Conservation (phyloP, 2,113 vertebrate species). For the Saccopteryx leptura region DNA sequence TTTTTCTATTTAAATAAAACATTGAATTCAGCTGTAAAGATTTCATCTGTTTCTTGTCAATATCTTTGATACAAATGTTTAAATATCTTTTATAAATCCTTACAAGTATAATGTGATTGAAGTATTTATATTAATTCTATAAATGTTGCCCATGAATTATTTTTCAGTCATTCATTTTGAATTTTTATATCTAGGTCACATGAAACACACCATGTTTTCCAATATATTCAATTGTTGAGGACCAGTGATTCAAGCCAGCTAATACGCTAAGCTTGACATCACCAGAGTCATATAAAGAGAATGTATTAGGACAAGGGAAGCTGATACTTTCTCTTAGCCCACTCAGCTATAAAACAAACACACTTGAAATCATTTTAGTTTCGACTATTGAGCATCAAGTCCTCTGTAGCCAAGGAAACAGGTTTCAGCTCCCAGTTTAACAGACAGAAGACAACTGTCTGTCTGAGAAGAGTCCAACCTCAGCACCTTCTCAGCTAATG, state of each 20-base stretch:
- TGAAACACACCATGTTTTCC: slow-evolving; percentile 6
- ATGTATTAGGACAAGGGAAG: slow-evolving; percentile 51
- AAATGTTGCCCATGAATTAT: slow-evolving; percentile 19
- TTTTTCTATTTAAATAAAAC: neutral
- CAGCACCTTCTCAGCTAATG: neutral
- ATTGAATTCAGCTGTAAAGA: neutral
- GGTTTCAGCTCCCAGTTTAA: slow-evolving; percentile 48
- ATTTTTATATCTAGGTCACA: slow-evolving; percentile 21
- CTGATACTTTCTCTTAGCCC: slow-evolving; percentile 51
- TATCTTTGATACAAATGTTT: slow-evolving; percentile 5
- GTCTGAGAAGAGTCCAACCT: neutral
- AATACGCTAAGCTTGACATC: slow-evolving; percentile 57
- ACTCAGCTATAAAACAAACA: slow-evolving; percentile 71
- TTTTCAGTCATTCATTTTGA: slow-evolving; percentile 24
- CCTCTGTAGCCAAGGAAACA: slow-evolving; percentile 69
- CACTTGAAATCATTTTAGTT: slow-evolving; percentile 60
- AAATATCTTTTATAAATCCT: neutral
- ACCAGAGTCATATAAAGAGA: slow-evolving; percentile 60
- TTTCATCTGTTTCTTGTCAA: neutral
- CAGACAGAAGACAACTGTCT: slow-evolving; percentile 51
- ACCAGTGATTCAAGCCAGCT: neutral
- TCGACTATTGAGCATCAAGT: slow-evolving; percentile 58
- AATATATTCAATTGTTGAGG: slow-evolving; percentile 38
- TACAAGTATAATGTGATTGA: neutral
- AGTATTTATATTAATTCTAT: slow-evolving; percentile 13